Evolutionary conservation across 2,888 invertebrate species (phyloP).

Genomic region (Nematopogon swammerdamellus): DNA sequence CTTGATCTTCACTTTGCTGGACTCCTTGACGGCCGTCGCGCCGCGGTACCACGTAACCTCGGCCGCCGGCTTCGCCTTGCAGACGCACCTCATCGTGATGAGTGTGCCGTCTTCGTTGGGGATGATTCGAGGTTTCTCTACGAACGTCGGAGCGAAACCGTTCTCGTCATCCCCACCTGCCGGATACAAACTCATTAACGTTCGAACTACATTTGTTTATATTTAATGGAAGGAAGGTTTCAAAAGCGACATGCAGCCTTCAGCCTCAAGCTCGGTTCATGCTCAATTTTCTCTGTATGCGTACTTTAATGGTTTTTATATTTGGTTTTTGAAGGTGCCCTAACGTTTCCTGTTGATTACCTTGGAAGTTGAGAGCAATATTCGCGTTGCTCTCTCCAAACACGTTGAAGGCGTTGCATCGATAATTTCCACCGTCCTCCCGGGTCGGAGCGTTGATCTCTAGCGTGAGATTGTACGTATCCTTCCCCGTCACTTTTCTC

Average conservation of each 20-base stretch:
- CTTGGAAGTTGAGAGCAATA: slow-evolving; percentile 99
- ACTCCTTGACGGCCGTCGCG: slow-evolving; percentile 79
- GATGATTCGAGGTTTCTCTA: slow-evolving; percentile 98
- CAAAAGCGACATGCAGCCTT: slow-evolving; percentile 31
- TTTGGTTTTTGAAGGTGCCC: neutral
- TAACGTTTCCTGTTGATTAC: slow-evolving; percentile 61
- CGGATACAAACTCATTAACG: slow-evolving; percentile 10
- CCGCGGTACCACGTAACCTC: slow-evolving; percentile 95
- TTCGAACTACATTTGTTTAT: neutral
- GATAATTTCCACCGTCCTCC: slow-evolving; percentile 97
- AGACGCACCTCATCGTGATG: slow-evolving; percentile 95
- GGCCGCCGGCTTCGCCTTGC: slow-evolving; percentile 93
- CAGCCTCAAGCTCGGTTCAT: slow-evolving; percentile 35
- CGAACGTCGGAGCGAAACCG: slow-evolving; percentile 94
- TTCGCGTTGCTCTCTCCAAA: slow-evolving; percentile 99
- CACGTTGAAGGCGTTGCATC: slow-evolving; percentile 98
- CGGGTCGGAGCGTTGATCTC: slow-evolving; percentile 94
- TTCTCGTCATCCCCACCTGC: slow-evolving; percentile 88
- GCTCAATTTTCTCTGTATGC: slow-evolving; percentile 42
- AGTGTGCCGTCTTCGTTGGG: slow-evolving; percentile 96
- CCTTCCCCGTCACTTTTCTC: slow-evolving; percentile 83
- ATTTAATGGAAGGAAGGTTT: neutral
- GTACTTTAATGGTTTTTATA: slow-evolving; percentile 20
- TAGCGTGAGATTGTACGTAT: slow-evolving; percentile 86
- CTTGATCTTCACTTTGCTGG: slow-evolving; percentile 79